Percentiles rank a stretch among this genome's conserved stretches.
phyloP scores from a whole-genome alignment of 2,888 invertebrate genomes.

The Nymphalis polychloros region DNA sequence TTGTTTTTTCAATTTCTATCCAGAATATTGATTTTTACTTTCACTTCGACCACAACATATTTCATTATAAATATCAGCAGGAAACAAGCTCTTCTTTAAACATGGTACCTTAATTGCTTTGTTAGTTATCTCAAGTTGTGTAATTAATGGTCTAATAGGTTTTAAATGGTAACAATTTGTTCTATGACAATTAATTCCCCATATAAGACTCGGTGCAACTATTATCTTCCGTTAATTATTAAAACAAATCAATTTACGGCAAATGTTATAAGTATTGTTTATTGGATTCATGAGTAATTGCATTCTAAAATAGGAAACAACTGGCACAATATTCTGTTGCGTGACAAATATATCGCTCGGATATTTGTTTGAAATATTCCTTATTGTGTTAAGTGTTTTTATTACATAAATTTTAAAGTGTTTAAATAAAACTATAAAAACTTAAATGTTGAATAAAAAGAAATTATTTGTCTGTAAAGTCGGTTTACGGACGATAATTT shows the following conservation, averaged over 20 bases:
- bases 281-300: conserved; percentile 18
- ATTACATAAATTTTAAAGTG: too few relatives aligned
- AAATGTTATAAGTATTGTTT: not conserved
- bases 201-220: not conserved
- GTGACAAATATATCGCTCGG: not conserved
- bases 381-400: not conserved
- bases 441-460: too few relatives aligned
- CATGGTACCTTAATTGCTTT: not conserved
- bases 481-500: too few relatives aligned
- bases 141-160: not conserved
- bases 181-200: not conserved
- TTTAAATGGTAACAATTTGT: not conserved
- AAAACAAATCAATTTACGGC: conserved; percentile 10
- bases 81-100: too few relatives aligned
- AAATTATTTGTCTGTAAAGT: too few relatives aligned
- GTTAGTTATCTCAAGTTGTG: not conserved
- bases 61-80: too few relatives aligned
- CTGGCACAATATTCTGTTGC: not conserved
- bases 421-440: too few relatives aligned
- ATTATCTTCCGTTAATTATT: not conserved
- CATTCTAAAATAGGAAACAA: conserved; percentile 7
- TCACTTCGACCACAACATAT: too few relatives aligned
- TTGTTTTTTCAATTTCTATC: too few relatives aligned
- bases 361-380: not conserved
- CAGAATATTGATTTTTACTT: too few relatives aligned